Evolutionary conservation across 1,140 invertebrate species (phyloP).

Genomic region (Hyles euphorbiae): DNA sequence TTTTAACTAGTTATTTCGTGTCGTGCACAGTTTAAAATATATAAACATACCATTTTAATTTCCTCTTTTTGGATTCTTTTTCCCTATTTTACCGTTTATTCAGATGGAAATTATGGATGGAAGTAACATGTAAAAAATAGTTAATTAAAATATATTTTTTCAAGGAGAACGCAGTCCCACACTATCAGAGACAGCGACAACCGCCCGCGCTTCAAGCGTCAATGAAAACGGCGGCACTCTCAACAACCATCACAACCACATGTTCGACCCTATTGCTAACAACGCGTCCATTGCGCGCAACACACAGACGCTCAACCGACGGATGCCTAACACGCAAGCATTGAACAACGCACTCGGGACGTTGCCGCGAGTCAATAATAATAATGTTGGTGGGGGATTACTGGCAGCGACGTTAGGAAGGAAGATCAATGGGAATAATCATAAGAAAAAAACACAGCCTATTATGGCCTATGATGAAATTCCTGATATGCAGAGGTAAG

Average conservation of each 20-base stretch:
- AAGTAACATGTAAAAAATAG: too few species aligned
- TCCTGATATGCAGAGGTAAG: conserved; percentile 78
- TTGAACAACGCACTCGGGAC: conserved; percentile 75
- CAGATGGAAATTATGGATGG: too few species aligned
- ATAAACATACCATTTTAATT: too few species aligned
- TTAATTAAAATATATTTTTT: conserved; percentile 24
- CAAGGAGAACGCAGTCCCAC: conserved; percentile 86
- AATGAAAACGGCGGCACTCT: conserved; percentile 58
- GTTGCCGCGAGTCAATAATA: conserved; percentile 71
- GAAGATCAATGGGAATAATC: conserved; percentile 66
- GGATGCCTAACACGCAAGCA: conserved; percentile 49
- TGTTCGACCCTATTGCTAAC: conserved; percentile 72
- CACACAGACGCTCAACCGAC: conserved; percentile 58
- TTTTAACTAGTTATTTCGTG: too few species aligned
- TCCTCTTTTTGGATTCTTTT: too few species aligned
- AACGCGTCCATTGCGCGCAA: conserved; percentile 52
- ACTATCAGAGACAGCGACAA: conserved; percentile 87
- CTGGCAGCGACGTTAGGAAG: conserved; percentile 56
- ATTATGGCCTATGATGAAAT: conserved; percentile 77
- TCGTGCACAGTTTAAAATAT: too few species aligned
- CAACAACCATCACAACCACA: conserved; percentile 73
- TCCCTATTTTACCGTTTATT: too few species aligned
- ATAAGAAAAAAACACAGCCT: conserved; percentile 68
- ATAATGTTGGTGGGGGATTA: conserved; percentile 46
- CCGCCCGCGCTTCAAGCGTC: conserved; percentile 85